phyloP scores from a whole-genome alignment of 2,113 vertebrate genomes.

The Osmerus mordax region DNA sequence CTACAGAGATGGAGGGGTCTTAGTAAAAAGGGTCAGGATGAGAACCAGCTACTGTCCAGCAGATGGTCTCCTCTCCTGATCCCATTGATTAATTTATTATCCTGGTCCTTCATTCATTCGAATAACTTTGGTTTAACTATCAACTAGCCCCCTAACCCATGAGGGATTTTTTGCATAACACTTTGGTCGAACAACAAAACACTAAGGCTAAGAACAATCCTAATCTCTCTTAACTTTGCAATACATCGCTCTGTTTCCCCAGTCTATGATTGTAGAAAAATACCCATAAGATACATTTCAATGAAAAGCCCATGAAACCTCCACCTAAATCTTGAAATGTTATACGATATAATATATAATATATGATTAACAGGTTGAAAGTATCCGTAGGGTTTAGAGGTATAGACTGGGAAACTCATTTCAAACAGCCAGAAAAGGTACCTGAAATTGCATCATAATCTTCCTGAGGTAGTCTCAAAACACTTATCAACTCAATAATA shows the following conservation, averaged over 20 bases:
- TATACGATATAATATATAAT: slow-evolving; percentile 44
- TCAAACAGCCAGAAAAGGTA: slow-evolving; percentile 67
- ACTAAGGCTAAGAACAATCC: slow-evolving; percentile 47
- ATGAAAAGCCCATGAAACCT: slow-evolving; percentile 52
- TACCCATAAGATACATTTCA: slow-evolving; percentile 66
- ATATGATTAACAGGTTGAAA: slow-evolving; percentile 55
- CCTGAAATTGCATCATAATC: slow-evolving; percentile 71
- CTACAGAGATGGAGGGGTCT: not conserved
- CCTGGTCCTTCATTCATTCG: slow-evolving; percentile 62
- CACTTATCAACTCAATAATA: slow-evolving; percentile 71
- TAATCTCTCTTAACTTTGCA: slow-evolving; percentile 49
- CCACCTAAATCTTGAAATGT: slow-evolving; percentile 56
- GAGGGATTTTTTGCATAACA: slow-evolving; percentile 69
- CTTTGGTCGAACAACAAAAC: slow-evolving; percentile 64
- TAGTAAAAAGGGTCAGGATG: slow-evolving; percentile 18
- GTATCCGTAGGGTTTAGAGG: slow-evolving; percentile 57
- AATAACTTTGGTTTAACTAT: slow-evolving; percentile 50
- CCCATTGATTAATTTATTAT: slow-evolving; percentile 60
- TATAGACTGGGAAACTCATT: slow-evolving; percentile 66
- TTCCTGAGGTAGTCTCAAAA: slow-evolving; percentile 94
- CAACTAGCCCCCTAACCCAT: slow-evolving; percentile 49
- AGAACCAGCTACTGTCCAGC: slow-evolving; percentile 48
- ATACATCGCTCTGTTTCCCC: slow-evolving; percentile 51
- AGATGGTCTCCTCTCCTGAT: slow-evolving; percentile 35
- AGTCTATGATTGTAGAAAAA: slow-evolving; percentile 73